Conservation (phyloP, 2,797 vertebrate genomes). For the Sphaeramia orbicularis region DNA sequence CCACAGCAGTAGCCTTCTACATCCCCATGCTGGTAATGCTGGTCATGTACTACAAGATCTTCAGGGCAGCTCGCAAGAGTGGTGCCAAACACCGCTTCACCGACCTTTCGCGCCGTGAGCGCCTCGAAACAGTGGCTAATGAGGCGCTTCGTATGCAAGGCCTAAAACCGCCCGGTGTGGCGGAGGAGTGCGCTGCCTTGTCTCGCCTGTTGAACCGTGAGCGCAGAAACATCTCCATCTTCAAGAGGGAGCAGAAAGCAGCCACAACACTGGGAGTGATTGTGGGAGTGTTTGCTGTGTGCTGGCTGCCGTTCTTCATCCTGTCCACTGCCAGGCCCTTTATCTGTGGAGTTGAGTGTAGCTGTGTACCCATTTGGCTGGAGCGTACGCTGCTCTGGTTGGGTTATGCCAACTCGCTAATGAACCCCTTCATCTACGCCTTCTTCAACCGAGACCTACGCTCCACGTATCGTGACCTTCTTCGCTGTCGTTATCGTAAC, state of each 20-base stretch:
- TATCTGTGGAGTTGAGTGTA: slow-evolving; percentile 87
- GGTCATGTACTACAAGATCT: slow-evolving; percentile 90
- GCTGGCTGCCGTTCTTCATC: slow-evolving; percentile 89
- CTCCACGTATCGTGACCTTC: slow-evolving; percentile 86
- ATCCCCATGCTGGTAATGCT: slow-evolving; percentile 90
- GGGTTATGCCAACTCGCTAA: slow-evolving; percentile 88
- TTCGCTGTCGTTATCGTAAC: slow-evolving; percentile 88
- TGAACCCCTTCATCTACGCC: slow-evolving; percentile 90
- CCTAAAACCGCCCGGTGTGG: slow-evolving; percentile 82
- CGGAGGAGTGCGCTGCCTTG: slow-evolving; percentile 82
- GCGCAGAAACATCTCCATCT: slow-evolving; percentile 88
- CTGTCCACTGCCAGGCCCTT: slow-evolving; percentile 88
- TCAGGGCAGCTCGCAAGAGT: slow-evolving; percentile 87
- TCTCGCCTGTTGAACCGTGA: slow-evolving; percentile 85
- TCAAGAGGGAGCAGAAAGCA: slow-evolving; percentile 88
- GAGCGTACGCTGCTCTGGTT: slow-evolving; percentile 88
- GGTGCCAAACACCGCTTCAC: slow-evolving; percentile 87
- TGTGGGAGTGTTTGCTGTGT: slow-evolving; percentile 85
- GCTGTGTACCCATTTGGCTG: slow-evolving; percentile 88
- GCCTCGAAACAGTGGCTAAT: slow-evolving; percentile 79
- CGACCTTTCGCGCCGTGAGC: slow-evolving; percentile 77
- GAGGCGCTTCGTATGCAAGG: slow-evolving; percentile 86
- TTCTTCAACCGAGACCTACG: slow-evolving; percentile 89
- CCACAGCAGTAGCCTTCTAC: slow-evolving; percentile 88
- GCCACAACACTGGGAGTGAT: slow-evolving; percentile 88